These are phyloP conservation scores for Heliothis subflexa DNA, from an alignment of 1,140 invertebrate species.

Conservation along the genomic window DNA sequence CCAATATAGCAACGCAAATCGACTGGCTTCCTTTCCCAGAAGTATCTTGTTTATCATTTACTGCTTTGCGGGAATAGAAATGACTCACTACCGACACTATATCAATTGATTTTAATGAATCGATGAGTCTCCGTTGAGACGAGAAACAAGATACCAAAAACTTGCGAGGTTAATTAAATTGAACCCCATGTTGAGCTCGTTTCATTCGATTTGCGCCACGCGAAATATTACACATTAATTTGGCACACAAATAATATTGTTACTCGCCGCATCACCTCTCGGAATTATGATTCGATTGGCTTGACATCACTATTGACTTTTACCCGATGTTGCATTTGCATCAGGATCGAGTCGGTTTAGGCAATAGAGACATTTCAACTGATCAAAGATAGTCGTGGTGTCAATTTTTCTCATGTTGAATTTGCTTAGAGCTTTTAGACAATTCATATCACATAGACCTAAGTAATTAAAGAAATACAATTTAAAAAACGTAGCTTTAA, in stretches of 20 bases:
- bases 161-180: slow-evolving; percentile 62
- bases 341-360: not conserved
- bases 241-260: slow-evolving; percentile 35
- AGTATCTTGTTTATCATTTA: slow-evolving; percentile 21
- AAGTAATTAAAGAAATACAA: too few species aligned
- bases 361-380: not conserved
- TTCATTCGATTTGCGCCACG: slow-evolving; percentile 54
- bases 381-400: not conserved
- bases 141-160: slow-evolving; percentile 56
- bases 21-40: slow-evolving; percentile 14
- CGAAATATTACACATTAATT: slow-evolving; percentile 38
- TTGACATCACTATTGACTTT: slow-evolving; percentile 41
- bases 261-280: slow-evolving; percentile 8
- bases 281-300: slow-evolving; percentile 47
- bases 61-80: slow-evolving; percentile 43
- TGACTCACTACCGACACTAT: slow-evolving; percentile 51
- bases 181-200: slow-evolving; percentile 50
- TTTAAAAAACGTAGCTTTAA: too few species aligned
- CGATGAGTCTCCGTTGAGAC: slow-evolving; percentile 41
- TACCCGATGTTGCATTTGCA: not conserved
- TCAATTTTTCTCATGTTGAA: too few species aligned
- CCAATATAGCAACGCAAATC: not conserved
- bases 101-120: slow-evolving; percentile 63
- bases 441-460: too few species aligned
- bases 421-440: too few species aligned